phyloP scores from a whole-genome alignment of 2,113 vertebrate genomes.

The Myotis davidii region DNA sequence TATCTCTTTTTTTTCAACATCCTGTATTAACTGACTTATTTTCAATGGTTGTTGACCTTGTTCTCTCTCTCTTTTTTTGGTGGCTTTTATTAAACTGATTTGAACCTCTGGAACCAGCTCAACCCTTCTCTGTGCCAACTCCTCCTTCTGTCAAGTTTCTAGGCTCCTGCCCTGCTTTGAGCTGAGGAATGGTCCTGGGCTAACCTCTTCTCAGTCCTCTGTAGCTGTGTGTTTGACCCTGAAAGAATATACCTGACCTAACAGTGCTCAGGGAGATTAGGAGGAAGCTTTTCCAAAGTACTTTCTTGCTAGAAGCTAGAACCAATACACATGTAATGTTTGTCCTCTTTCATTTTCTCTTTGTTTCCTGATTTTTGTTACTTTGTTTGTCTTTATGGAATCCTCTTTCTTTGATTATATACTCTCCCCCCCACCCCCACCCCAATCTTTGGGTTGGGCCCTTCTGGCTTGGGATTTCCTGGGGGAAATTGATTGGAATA shows the following conservation, averaged over 20 bases:
- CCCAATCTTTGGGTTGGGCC: not conserved
- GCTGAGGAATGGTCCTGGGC: not conserved
- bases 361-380: not conserved
- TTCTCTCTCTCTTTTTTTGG: not conserved
- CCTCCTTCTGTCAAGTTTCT: not conserved
- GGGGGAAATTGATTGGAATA: not conserved
- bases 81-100: conserved; percentile 41
- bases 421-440: no score
- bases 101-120: not conserved
- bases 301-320: not conserved
- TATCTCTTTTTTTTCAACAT: no score
- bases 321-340: not conserved
- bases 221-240: not conserved
- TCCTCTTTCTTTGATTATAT: not conserved
- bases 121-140: not conserved
- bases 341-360: conserved; percentile 23
- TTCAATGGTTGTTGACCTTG: conserved; percentile 18
- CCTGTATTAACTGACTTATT: not conserved
- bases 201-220: not conserved
- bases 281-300: not conserved
- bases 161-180: not conserved
- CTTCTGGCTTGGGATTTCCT: not conserved
- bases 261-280: not conserved
- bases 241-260: not conserved
- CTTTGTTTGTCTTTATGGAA: conserved; percentile 22